phyloP scores from a whole-genome alignment of 2,113 vertebrate species.

The Conger conger region DNA sequence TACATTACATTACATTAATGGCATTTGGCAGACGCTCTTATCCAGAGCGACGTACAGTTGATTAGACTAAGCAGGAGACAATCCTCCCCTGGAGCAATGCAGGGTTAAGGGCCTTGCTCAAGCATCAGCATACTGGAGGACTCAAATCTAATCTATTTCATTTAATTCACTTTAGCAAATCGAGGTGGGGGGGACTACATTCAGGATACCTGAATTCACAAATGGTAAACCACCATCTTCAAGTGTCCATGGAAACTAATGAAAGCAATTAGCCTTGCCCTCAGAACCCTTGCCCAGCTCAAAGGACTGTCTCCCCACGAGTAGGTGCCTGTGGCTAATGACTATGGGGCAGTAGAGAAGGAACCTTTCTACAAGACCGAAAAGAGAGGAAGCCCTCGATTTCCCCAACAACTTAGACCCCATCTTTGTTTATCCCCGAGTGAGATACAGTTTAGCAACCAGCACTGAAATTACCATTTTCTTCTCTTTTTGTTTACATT shows the following conservation, averaged over 20 bases:
- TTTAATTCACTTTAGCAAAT: neutral
- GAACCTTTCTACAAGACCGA: slow-evolving; percentile 66
- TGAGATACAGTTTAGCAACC: neutral
- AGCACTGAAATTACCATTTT: neutral
- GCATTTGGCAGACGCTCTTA: no score
- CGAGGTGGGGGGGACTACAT: neutral
- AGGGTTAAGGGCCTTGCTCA: no score
- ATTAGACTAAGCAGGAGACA: no score
- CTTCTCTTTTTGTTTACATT: no score
- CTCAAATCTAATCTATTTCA: neutral
- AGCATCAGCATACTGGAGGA: no score
- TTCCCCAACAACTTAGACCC: slow-evolving; percentile 60
- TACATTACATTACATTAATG: no score
- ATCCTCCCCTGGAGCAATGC: no score
- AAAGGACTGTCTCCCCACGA: slow-evolving; percentile 71
- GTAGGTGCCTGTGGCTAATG: slow-evolving; percentile 83
- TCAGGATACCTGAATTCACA: slow-evolving; percentile 68
- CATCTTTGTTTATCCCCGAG: slow-evolving; percentile 1
- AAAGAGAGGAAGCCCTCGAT: slow-evolving; percentile 60
- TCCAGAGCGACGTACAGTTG: no score
- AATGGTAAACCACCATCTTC: slow-evolving; percentile 78
- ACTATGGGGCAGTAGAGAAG: slow-evolving; percentile 77
- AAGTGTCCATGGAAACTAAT: slow-evolving; percentile 89
- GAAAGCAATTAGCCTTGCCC: slow-evolving; percentile 75
- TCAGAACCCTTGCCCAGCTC: slow-evolving; percentile 68